A percentile compares a stretch with the other conserved stretches of the same genome.
Conservation (phyloP, 2,888 invertebrate genomes). For the Hirudinaria manillensis region DNA sequence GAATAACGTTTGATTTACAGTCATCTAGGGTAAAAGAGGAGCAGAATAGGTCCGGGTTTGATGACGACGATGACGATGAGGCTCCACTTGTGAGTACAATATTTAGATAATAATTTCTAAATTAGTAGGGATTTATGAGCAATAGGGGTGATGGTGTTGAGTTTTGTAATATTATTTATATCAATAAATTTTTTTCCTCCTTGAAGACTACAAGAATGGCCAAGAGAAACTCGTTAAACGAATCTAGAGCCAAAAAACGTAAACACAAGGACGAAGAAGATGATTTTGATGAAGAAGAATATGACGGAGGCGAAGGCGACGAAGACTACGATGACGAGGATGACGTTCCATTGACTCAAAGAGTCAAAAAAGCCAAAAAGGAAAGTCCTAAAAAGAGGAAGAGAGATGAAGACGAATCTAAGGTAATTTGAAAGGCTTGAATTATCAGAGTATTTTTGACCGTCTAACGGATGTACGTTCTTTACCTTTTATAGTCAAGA, state of each 20-base stretch:
- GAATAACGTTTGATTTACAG: background rate
- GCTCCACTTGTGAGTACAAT: background rate
- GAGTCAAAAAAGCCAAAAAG: constrained; percentile 19
- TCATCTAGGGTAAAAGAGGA: background rate
- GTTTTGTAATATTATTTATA: background rate
- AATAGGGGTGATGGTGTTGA: background rate
- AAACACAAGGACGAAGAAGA: constrained; percentile 43
- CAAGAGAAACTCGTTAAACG: background rate
- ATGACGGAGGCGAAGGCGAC: constrained; percentile 37
- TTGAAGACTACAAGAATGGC: background rate
- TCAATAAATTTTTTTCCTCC: background rate
- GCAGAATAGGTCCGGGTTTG: background rate
- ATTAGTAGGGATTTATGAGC: background rate
- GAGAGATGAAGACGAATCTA: constrained; percentile 3
- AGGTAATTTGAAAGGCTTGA: background rate
- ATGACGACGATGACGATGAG: constrained; percentile 39
- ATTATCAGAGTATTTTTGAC: background rate
- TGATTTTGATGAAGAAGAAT: constrained; percentile 29
- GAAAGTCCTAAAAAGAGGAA: background rate
- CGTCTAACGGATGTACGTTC: background rate
- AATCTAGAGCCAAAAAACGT: constrained; percentile 1
- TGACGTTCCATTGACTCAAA: constrained; percentile 47
- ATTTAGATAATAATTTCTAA: background rate
- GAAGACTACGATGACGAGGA: constrained; percentile 47
- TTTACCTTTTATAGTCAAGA: background rate